Evolutionary conservation across 2,113 vertebrate species (phyloP), one percentile per base, ranked within the genome.

Genomic region (Ceyx margarethae): DNA sequence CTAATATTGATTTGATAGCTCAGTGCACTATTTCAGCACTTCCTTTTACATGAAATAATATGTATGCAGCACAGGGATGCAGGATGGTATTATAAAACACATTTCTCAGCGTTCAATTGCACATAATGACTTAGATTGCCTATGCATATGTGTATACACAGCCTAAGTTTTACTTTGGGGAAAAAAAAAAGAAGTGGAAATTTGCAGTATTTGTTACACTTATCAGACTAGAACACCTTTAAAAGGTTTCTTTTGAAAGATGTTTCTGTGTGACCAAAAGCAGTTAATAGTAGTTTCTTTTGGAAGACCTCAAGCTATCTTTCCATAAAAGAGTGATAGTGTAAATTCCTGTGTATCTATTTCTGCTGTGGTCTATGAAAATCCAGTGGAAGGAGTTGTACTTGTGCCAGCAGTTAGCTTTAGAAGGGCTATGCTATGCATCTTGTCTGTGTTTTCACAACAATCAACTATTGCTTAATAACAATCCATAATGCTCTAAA

Each of bases 401-500:
- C 45, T 72, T 6, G 1, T 66, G 73, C 22, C 14, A 46, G 19
- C 4, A 5, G 15, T 50, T 72, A 58, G 80, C 21, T 51, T 69
- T 37, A 69, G 28, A 74, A 46, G 43, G 35, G 57, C 29, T 19
- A 7, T 25, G 73, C 43, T 79, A 25, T 69, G 79, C 71, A 42
- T 81, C 76, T 53, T 74, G 35, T 72, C 87, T 72, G 28, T 64
- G 74, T 92, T 89, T 91, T n/a, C 90, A 81, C 51, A 90, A 87
- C 76, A 94, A 71, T 51, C 76, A 51, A 28, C 75, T 33, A 35
- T 2, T 90, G 76, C 86, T 94, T 93, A 87, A 95, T 89, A 95
- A 71, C 68, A 92, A 93, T 93, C 76, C 61, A 80, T 92, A 95
- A 88, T 74, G 74, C 76, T 93, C 95, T 84, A 94, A 96, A 96